These are phyloP conservation scores for Dryocosmus kuriphilus DNA, from an alignment of 2,888 invertebrate species.

Conservation along the genomic window DNA sequence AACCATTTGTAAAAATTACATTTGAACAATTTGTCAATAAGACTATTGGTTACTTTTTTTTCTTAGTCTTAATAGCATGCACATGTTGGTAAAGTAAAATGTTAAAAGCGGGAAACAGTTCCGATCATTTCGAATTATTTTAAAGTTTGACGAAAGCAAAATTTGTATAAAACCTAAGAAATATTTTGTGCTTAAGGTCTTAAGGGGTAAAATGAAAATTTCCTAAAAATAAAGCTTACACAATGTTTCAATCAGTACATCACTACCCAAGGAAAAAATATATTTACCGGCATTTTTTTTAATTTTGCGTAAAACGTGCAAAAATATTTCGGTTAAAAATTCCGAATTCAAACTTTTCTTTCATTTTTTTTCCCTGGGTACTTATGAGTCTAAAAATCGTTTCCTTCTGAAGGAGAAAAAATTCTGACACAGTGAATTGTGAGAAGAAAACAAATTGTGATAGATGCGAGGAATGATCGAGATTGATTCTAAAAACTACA, in stretches of 20 bases:
- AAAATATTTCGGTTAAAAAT: neutral
- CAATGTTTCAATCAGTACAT: neutral
- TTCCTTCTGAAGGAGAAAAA: neutral
- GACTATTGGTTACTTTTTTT: constrained; percentile 11
- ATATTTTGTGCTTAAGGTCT: neutral
- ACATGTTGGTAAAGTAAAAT: neutral
- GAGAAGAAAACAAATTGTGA: constrained; percentile 28
- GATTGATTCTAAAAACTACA: constrained; percentile 13
- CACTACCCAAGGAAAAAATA: neutral
- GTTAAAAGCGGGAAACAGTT: neutral
- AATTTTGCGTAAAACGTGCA: too few relatives aligned
- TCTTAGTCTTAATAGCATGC: constrained; percentile 16
- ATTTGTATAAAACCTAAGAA: neutral
- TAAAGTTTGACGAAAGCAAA: constrained; percentile 18
- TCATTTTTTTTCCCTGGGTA: neutral
- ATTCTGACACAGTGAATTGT: constrained; percentile 1
- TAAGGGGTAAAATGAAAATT: neutral
- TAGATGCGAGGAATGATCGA: constrained; percentile 13
- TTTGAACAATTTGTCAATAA: constrained; percentile 12
- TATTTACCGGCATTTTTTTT: too few relatives aligned
- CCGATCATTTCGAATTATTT: neutral
- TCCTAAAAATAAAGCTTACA: neutral
- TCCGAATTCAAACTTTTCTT: neutral
- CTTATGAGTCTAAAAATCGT: neutral
- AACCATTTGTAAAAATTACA: neutral